Percentiles rank a stretch among this genome's conserved stretches.
phyloP scores from a whole-genome alignment of 2,888 invertebrate genomes.

The Crematogaster levior region DNA sequence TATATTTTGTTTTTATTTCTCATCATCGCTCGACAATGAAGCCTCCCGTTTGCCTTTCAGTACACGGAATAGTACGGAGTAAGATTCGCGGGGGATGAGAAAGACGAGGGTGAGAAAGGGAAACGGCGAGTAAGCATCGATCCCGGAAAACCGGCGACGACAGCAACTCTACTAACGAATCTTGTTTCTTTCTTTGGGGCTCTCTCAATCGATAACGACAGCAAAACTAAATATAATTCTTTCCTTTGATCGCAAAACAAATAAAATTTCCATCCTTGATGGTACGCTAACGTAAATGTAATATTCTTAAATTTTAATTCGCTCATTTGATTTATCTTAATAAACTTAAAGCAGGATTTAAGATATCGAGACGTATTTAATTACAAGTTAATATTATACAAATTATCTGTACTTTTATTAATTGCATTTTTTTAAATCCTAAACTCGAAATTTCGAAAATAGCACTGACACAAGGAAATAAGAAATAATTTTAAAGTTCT shows the following conservation, averaged over 20 bases:
- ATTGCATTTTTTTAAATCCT: neutral
- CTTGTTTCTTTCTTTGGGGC: constrained; percentile 45
- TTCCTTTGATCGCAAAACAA: neutral
- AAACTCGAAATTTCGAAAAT: neutral
- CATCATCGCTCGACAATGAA: neutral
- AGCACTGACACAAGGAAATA: neutral
- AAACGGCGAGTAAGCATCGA: constrained; percentile 40
- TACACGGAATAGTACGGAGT: neutral
- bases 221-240: neutral
- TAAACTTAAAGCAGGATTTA: neutral
- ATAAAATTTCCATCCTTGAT: neutral
- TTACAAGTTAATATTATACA: no score
- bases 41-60: neutral
- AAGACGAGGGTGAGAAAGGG: constrained; percentile 5
- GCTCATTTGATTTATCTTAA: neutral
- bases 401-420: neutral
- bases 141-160: constrained; percentile 42
- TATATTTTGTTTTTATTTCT: constrained; percentile 1
- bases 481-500: no score
- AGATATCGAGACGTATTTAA: neutral
- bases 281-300: neutral
- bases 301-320: neutral
- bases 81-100: neutral
- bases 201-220: constrained; percentile 9
- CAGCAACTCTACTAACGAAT: constrained; percentile 53